These are phyloP conservation scores for Phyllostomus hastatus DNA, from an alignment of 2,113 vertebrate genomes.

Conservation along the genomic window DNA sequence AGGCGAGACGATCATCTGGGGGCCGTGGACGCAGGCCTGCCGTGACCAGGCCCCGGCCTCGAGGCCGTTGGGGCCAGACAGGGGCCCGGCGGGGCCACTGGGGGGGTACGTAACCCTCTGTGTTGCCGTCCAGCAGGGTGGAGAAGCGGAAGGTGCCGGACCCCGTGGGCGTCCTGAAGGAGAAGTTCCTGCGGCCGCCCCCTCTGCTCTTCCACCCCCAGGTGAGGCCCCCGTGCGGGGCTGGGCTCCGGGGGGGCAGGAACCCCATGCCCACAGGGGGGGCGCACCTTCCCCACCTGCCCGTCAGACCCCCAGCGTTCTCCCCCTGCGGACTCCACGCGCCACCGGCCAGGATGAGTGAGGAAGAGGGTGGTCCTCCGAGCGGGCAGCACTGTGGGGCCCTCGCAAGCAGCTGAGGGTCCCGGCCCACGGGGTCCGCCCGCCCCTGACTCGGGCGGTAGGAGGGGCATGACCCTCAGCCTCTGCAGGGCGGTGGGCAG, in stretches of 20 bases:
- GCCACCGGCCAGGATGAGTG: fast-evolving
- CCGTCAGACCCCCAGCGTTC: fast-evolving
- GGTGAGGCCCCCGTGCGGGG: slow-evolving; percentile 78
- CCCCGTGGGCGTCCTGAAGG: slow-evolving; percentile 96
- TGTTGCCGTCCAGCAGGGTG: slow-evolving; percentile 99
- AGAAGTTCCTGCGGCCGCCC: slow-evolving; percentile 95
- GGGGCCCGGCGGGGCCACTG: fast-evolving
- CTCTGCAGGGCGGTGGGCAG: fast-evolving
- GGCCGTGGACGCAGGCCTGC: background rate
- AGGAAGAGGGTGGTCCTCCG: fast-evolving
- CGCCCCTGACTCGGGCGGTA: fast-evolving
- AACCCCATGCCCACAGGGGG: fast-evolving
- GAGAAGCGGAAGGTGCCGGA: slow-evolving; percentile 99
- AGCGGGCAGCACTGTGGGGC: fast-evolving
- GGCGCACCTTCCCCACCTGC: background rate
- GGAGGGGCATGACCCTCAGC: fast-evolving
- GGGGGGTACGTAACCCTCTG: slow-evolving; percentile 94
- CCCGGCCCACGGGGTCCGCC: fast-evolving
- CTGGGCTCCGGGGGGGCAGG: fast-evolving
- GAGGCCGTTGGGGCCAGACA: fast-evolving
- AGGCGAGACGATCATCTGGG: fast-evolving
- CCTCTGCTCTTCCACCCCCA: slow-evolving; percentile 96
- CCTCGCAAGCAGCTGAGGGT: background rate
- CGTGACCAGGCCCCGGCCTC: fast-evolving
- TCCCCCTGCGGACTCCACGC: background rate